Conservation (phyloP, 2,888 invertebrate species). For the Drosophila acutilabella region DNA sequence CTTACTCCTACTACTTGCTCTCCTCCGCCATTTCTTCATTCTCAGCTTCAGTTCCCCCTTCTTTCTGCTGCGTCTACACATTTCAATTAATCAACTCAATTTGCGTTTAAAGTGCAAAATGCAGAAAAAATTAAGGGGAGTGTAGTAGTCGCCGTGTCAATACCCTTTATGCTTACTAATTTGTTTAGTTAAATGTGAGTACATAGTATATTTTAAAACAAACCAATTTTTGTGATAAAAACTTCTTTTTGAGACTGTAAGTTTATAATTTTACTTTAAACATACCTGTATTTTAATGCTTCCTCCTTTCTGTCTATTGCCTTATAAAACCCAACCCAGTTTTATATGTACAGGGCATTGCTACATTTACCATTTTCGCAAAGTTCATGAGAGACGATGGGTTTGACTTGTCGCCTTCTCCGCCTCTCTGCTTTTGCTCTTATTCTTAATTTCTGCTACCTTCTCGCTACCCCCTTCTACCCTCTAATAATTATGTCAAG, state of each 20-base stretch:
- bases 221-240: too few relatives aligned
- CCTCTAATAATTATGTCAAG: slow-evolving; percentile 75
- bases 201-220: too few relatives aligned
- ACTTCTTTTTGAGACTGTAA: too few relatives aligned
- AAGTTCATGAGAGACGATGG: slow-evolving; percentile 18
- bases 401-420: slow-evolving; percentile 9
- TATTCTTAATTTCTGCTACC: neutral
- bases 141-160: neutral
- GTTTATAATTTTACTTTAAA: too few relatives aligned
- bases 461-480: slow-evolving; percentile 12
- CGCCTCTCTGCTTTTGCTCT: neutral
- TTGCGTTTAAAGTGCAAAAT: slow-evolving; percentile 68
- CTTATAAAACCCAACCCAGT: neutral
- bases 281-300: neutral
- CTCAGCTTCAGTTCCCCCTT: slow-evolving; percentile 4
- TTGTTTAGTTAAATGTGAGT: neutral
- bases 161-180: slow-evolving; percentile 1
- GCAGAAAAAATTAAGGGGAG: slow-evolving; percentile 8
- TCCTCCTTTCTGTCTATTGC: neutral
- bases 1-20: too few relatives aligned
- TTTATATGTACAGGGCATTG: slow-evolving; percentile 16
- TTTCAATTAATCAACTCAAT: slow-evolving; percentile 80
- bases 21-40: neutral
- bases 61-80: slow-evolving; percentile 40
- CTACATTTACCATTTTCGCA: slow-evolving; percentile 14